Base-by-base conservation (phyloP, 2,113 vertebrate genomes). In the Dasypus novemcinctus region DNA sequence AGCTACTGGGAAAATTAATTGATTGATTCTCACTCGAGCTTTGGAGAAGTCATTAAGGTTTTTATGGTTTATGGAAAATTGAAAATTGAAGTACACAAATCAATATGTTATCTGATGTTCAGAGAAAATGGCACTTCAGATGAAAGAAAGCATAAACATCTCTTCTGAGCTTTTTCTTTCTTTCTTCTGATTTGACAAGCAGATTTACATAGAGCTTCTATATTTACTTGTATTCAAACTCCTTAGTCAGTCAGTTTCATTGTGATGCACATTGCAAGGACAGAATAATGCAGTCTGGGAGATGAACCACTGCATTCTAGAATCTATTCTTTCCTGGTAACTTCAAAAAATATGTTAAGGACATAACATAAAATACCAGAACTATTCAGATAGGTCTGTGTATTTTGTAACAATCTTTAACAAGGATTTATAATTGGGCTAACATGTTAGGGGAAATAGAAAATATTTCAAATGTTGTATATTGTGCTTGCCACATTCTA, bases 191-290 rank as follows among this genome's bases (percentile, higher is more conserved):
- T 87, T 88, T 4, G 66, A 96, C 61, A 90, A 92, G 78, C 33
- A 18, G 85, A 96, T 90, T 97, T 96, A 92, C 96, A 95, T 76
- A 82, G 90, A 97, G 92, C 74, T 91, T 88, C 94, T 96, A 80
- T 97, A 97, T 98, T 96, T 97, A 88, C 96, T 97, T 97, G 97
- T 94, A 97, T 96, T 97, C 96, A 95, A 93, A 96, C 25, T 96
- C 92, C 49, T 89, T 95, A 97, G 94, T 81, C 96, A 95, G 93
- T 97, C 90, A 97, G 98, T 98, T 96, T 97, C 95, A 96, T 91
- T 98, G 95, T 97, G 93, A 92, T 91, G 68, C 63, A 88, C 49
- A 38, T 68, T 92, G 82, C 76, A 76, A 97, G 80, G 23, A 90
- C 90, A 96, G 91, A 61, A 93, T 68, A 80, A 96, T 95, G 94